These are phyloP conservation scores for Stenotaenia linearis DNA, from an alignment of 2,888 invertebrate species.

Conservation along the genomic window DNA sequence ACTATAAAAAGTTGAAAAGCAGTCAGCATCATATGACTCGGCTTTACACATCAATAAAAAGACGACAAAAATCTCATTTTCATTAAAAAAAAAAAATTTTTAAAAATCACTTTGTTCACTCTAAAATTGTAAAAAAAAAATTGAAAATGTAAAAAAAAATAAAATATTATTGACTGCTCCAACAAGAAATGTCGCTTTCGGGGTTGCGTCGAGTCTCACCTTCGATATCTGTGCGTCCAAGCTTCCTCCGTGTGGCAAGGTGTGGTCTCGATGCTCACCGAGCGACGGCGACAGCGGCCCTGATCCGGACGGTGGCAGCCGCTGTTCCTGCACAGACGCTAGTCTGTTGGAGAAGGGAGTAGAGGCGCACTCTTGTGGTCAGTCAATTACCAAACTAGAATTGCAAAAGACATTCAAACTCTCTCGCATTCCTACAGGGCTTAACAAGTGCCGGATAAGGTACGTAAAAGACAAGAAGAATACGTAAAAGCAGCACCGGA, in stretches of 20 bases:
- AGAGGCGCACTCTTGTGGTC: slow-evolving; percentile 34
- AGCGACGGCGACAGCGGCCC: slow-evolving; percentile 35
- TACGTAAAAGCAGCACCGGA: no score
- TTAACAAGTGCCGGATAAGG: slow-evolving; percentile 21
- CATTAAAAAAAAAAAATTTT: background rate
- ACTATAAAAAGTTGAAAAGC: slow-evolving; percentile 41
- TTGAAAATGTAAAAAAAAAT: background rate
- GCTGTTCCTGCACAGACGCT: slow-evolving; percentile 94
- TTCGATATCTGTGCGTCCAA: slow-evolving; percentile 36
- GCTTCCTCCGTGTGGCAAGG: slow-evolving; percentile 49
- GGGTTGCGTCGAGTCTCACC: slow-evolving; percentile 31
- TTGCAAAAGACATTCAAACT: slow-evolving; percentile 34
- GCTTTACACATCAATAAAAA: background rate
- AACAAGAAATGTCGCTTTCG: background rate
- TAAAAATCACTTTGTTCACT: no score
- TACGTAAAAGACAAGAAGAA: background rate
- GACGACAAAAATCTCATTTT: background rate
- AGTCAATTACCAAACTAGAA: slow-evolving; percentile 34
- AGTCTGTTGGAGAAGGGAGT: slow-evolving; percentile 56
- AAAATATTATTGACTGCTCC: slow-evolving; percentile 5
- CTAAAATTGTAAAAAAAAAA: no score
- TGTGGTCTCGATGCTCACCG: slow-evolving; percentile 47
- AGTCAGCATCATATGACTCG: slow-evolving; percentile 8
- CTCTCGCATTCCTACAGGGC: slow-evolving; percentile 33
- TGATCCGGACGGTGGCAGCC: slow-evolving; percentile 45